phyloP scores from a whole-genome alignment of 2,113 vertebrate genomes.

The Rafetus swinhoei region DNA sequence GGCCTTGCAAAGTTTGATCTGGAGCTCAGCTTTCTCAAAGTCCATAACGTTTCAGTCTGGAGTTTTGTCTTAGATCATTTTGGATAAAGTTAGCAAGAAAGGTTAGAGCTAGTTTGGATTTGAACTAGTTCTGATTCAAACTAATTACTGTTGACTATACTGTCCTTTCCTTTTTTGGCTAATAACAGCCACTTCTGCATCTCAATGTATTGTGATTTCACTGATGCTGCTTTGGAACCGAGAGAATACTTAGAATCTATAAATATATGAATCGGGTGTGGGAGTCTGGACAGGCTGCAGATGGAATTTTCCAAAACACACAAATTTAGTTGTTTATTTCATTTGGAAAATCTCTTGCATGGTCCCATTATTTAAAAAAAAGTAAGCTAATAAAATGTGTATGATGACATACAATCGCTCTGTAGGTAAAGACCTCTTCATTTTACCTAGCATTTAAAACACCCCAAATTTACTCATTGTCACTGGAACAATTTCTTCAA shows the following conservation, averaged over 20 bases:
- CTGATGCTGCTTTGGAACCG: background rate
- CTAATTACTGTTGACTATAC: background rate
- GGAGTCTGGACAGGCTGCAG: background rate
- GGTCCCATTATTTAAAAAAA: background rate
- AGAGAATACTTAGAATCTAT: background rate
- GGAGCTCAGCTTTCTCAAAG: background rate
- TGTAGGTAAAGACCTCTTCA: background rate
- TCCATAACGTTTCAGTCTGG: background rate
- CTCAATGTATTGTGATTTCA: background rate
- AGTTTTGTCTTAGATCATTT: background rate
- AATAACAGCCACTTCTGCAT: background rate
- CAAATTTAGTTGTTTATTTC: accelerated
- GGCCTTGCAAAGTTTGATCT: background rate
- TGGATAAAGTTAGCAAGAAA: background rate
- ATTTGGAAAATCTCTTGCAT: background rate
- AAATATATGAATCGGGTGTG: background rate
- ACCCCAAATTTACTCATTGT: background rate
- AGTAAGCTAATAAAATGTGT: background rate
- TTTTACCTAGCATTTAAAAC: background rate
- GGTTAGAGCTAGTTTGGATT: background rate
- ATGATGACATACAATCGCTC: too few relatives aligned
- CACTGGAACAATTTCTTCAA: background rate
- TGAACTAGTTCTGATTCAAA: background rate
- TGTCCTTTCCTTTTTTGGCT: background rate
- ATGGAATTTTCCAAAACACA: background rate